Base-by-base conservation (phyloP, 2,888 invertebrate species). In the Epistrophella euchroma region DNA sequence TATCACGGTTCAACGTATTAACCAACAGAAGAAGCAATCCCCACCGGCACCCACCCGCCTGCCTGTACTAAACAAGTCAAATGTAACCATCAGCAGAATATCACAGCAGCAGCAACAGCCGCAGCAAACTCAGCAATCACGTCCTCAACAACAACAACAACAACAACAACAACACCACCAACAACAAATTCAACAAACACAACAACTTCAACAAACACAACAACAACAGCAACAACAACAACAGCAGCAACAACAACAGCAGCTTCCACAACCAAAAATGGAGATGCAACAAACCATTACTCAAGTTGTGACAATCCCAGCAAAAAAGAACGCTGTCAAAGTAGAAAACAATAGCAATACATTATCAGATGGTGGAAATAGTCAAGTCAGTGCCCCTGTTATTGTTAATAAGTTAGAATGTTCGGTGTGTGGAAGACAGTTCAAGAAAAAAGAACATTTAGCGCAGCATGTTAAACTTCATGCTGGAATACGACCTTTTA, bases 401-500 rank as follows among this genome's bases (percentile, higher is more conserved):
- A 40, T 40, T 25, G 81, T 77, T 2, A 35, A 80, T 1, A 88
- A 78, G 88, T 88, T 89, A 91, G 91, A 90, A 89, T 95, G 95
- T 89, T 94, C 94, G 47, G 92, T 94, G 17, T 96, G 95, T 89
- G 93, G 93, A 7, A 95, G 95, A 88, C 93, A 93, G 0, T 96
- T 96, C 89, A 95, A 95, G 89, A 93, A 95, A 88, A 94, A 95
- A 90, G 96, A 95, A 89, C 95, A 95, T 89, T 92, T 96, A 0
- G 95, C 94, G 79, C 96, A 95, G 88, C 95, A 95, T 89, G 92
- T 94, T 2, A 95, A 95, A 89, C 91, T 95, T 2, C 95, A 95
- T 88, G 94, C 94, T 0, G 95, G 95, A 7, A 93, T 95, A 84
- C 93, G 96, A 56, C 95, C 95, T 0, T 96, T 95, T 89, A 94